Conservation (phyloP, 2,113 vertebrate genomes). For the Ovis aries region DNA sequence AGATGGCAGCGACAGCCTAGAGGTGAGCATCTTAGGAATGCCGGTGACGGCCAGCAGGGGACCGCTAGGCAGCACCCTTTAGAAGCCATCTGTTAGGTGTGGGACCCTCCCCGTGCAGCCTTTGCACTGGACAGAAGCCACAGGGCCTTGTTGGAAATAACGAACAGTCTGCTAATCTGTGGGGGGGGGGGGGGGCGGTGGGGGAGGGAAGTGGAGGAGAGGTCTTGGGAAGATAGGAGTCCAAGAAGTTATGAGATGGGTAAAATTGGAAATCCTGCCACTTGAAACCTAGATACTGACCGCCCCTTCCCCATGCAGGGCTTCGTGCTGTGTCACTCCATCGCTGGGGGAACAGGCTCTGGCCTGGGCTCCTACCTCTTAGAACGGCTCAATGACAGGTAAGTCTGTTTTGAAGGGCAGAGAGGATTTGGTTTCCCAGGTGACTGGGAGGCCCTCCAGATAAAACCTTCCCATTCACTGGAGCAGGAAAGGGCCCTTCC, state of each 20-base stretch:
- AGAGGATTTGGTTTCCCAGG: neutral
- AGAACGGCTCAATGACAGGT: slow-evolving; percentile 99
- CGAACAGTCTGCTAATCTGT: neutral
- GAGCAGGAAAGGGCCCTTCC: neutral
- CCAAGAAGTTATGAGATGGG: neutral
- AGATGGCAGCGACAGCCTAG: slow-evolving; percentile 98
- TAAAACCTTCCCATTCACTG: neutral
- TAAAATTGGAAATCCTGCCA: neutral
- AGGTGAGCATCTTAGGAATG: slow-evolving; percentile 81
- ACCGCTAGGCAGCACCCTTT: neutral
- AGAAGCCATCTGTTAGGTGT: neutral
- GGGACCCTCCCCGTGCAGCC: neutral
- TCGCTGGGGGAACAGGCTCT: slow-evolving; percentile 96
- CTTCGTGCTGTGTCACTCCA: slow-evolving; percentile 98
- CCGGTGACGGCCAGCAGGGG: neutral
- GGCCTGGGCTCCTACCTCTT: slow-evolving; percentile 96
- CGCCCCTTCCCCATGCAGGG: slow-evolving; percentile 80
- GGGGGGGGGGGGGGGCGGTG: neutral
- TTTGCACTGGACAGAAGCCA: neutral
- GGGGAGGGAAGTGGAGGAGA: neutral
- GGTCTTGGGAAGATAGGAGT: neutral
- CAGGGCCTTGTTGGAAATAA: neutral
- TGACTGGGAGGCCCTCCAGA: neutral
- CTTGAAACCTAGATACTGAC: neutral
- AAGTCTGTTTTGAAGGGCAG: neutral